Base-by-base conservation (phyloP, 2,888 invertebrate species). In the Ametastegia equiseti region DNA sequence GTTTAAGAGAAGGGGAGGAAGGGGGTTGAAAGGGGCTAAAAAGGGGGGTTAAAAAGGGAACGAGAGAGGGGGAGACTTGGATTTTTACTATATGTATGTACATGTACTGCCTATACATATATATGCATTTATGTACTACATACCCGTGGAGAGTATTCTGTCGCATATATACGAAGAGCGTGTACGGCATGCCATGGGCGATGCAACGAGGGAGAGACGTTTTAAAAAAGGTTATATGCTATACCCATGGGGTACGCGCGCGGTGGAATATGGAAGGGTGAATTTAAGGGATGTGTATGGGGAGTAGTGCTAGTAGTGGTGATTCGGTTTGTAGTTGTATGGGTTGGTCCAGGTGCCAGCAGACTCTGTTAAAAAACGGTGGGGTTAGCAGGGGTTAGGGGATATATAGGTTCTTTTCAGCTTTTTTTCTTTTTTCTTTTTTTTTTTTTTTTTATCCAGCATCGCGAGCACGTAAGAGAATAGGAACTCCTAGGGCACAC, bases 11-110 rank as follows among this genome's bases (percentile, higher is more conserved):
- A 15, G 36, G 4, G 71, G 67, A 81, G 81, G 80, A 82, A 81
- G 83, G 83, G 84, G 82, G 73, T 84, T 82, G 82, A 86, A 85
- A 85, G 82, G 81, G 85, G 85, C 84, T 73, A 84, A 83, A 83
- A 45, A 65, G 54, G 71, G 80, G 80, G 80, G 78, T 80, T 82
- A 82, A 82, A 82, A 84, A 84, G 86, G 84, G 83, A 83, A 63
- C 27, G 60, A 63, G 78, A n/a, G n/a, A n/a, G n/a, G n/a, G 60
- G 60, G 78, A 60, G 57, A 23, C n/a, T 60, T 30, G 50, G 50
- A 75, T 75, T 75, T 75, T 50, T 54, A 67, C 19, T 54, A 54
- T 54, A 42, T 54, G n/a, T 54, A 19, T 54, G 54, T 54, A 54
- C 23, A 54, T 54, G 11, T 11, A 2, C 9, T 54, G 7, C 9